Evolutionary conservation across 2,113 vertebrate species (phyloP), one percentile per base, ranked within the genome.

Genomic region (Sinocyclocheilus anophthalmus): DNA sequence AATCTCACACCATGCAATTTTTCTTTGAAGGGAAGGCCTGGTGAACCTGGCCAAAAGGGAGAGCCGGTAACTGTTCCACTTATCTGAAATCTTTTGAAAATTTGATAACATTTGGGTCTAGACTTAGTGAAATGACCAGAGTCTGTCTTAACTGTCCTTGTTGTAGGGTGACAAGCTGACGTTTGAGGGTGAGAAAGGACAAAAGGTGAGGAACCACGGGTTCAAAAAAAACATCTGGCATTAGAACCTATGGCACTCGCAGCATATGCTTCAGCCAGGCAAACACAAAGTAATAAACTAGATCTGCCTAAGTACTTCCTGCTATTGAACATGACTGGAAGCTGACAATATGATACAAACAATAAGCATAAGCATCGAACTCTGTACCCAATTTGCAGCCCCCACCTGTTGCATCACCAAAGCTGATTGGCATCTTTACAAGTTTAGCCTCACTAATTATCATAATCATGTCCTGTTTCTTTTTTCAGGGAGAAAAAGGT

Each of bases 181-280:
- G 59, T 98, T 96, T 92, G 88, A 94, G 85, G 95, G 97, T 90
- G 95, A 94, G n/a, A 97, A 97, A 92, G 98, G 98, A 85, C 94
- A 97, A 0, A 99, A 97, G 95, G 98, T 99, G 90, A 92, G 94
- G n/a, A 76, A 50, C n/a, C 13, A 50, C n/a, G 1, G 53, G 30
- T 12, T 61, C 16, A 59, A 42, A 42, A 55, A 76, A 76, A 55
- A 18, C 9, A 78, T 33, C 50, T 33, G 50, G 2, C 14, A 33
- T 73, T n/a, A 42, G 20, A 73, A 50, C n/a, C 42, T 24, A 48
- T 50, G 20, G 9, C 37, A 72, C 9, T 72, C 22, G 69, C 8
- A n/a, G 8, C 12, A 75, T 24, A 5, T 70, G 33, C 67, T 70
- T 72, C 69, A 20, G 24, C 63, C 11, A 65, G 11, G 12, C 24